A percentile compares a stretch with the other conserved stretches of the same genome.
phyloP scores from a whole-genome alignment of 1,140 invertebrate species.

The Drosophila simulans region DNA sequence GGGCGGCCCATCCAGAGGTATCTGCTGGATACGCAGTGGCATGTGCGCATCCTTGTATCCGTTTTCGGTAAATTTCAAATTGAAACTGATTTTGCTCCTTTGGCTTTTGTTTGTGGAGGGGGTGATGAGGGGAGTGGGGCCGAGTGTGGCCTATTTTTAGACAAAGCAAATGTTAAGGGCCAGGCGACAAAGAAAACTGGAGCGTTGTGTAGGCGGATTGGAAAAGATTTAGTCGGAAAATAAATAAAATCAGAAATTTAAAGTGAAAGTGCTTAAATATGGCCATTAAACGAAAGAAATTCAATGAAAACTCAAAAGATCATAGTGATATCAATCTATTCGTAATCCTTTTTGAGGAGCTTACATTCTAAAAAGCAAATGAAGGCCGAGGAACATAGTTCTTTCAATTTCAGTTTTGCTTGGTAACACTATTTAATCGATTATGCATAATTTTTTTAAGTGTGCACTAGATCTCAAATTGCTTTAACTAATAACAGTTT shows the following conservation, averaged over 20 bases:
- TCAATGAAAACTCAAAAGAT: background rate
- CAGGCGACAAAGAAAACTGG: constrained; percentile 50
- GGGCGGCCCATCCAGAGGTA: constrained; percentile 11
- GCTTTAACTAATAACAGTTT: no score
- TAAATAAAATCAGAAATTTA: background rate
- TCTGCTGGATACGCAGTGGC: constrained; percentile 24
- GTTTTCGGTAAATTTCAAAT: constrained; percentile 73
- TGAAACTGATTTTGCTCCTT: constrained; percentile 74
- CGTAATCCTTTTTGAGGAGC: background rate
- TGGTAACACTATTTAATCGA: no score
- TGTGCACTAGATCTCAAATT: no score
- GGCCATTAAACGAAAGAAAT: background rate
- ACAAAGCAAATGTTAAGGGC: constrained; percentile 37
- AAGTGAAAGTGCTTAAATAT: background rate
- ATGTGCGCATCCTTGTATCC: constrained; percentile 51
- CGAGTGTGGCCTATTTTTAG: constrained; percentile 32
- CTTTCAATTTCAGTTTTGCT: no score
- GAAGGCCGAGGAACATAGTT: background rate
- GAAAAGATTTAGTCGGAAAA: background rate
- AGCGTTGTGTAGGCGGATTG: background rate
- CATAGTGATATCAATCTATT: background rate
- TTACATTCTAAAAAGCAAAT: background rate
- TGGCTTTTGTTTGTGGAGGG: constrained; percentile 40
- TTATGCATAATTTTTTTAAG: no score
- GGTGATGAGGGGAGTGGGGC: background rate